Percentiles rank a stretch among this genome's conserved stretches.
Conservation (phyloP, 2,113 vertebrate species). For the Campylomormyrus numenius region DNA sequence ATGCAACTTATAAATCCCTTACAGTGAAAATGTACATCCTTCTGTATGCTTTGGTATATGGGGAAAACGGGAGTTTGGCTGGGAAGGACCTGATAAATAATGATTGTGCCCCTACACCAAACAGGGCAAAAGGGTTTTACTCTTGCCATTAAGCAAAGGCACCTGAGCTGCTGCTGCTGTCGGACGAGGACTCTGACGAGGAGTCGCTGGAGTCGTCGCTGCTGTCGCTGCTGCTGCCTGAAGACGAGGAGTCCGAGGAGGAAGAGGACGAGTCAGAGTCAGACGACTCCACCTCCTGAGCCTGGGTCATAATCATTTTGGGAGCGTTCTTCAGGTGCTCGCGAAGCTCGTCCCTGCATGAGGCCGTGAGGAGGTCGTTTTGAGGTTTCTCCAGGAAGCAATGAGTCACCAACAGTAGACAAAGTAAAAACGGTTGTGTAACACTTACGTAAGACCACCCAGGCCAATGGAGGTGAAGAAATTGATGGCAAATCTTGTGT, state of each 20-base stretch:
- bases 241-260: slow-evolving; percentile 59
- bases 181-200: slow-evolving; percentile 58
- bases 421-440: not conserved
- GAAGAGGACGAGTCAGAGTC: slow-evolving; percentile 67
- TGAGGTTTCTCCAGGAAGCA: not conserved
- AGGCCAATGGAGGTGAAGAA: slow-evolving; percentile 98
- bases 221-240: slow-evolving; percentile 53
- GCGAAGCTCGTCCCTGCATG: slow-evolving; percentile 81
- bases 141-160: slow-evolving; percentile 8
- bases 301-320: slow-evolving; percentile 94
- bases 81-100: no score
- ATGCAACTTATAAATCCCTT: not conserved
- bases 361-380: slow-evolving; percentile 13
- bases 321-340: slow-evolving; percentile 96
- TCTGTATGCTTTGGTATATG: not conserved
- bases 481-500: slow-evolving; percentile 97
- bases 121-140: not conserved
- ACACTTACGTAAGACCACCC: slow-evolving; percentile 91
- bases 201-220: slow-evolving; percentile 65
- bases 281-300: slow-evolving; percentile 83
- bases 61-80: not conserved
- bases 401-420: not conserved
- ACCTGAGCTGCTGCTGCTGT: slow-evolving; percentile 72
- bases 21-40: not conserved
- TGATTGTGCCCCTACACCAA: not conserved